Evolutionary conservation across 2,113 vertebrate genomes (phyloP).

Genomic region (Ptyas mucosa): DNA sequence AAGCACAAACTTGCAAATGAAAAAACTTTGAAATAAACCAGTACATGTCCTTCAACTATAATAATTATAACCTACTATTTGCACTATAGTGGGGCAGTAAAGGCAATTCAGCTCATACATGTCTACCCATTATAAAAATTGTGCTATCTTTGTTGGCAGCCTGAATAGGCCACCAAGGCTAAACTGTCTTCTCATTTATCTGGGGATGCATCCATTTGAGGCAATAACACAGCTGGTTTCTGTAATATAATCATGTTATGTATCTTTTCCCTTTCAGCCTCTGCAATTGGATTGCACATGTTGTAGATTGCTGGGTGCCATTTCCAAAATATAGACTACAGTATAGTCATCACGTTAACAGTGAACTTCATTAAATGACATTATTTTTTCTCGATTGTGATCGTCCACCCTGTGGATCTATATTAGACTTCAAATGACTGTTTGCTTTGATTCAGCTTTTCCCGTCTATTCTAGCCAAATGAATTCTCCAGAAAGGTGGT

Average conservation of each 20-base stretch:
- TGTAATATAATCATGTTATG: not conserved
- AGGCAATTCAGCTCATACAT: not conserved
- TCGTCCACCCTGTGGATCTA: not conserved
- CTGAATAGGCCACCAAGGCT: not conserved
- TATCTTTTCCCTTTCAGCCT: not conserved
- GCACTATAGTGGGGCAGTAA: not conserved
- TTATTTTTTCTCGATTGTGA: not conserved
- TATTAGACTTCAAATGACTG: not conserved
- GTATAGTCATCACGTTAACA: not conserved
- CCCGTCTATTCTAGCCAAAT: not conserved
- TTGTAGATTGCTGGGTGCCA: no score
- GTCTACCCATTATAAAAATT: not conserved
- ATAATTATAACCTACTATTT: constrained; percentile 5
- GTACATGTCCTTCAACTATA: not conserved
- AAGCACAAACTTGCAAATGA: not conserved
- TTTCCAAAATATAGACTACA: not conserved
- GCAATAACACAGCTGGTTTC: not conserved
- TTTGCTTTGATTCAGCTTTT: no score
- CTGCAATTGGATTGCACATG: not conserved
- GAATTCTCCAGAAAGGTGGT: not conserved
- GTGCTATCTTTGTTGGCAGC: not conserved
- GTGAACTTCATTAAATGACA: not conserved
- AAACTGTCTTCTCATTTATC: not conserved
- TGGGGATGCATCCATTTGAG: not conserved
- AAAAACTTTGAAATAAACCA: constrained; percentile 1